A percentile compares a stretch with the other conserved stretches of the same genome.
Conservation (phyloP, 2,888 invertebrate genomes). For the Spatulosminthurus flaviceps region DNA sequence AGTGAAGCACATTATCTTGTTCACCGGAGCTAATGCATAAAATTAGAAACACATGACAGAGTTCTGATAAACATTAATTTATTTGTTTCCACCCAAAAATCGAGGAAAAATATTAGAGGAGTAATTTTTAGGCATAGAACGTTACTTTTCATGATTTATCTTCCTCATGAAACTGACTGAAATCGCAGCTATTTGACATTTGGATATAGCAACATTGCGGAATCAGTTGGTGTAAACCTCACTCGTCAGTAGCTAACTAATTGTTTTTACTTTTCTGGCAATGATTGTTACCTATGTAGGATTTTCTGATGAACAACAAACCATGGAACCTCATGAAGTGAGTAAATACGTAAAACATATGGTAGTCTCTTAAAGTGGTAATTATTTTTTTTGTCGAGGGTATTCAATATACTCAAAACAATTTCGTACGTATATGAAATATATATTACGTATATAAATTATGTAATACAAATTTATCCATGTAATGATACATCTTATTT, state of each 20-base stretch:
- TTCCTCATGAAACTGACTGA: background rate
- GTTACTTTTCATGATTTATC: slow-evolving; percentile 24
- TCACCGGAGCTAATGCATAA: no score
- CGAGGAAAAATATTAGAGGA: slow-evolving; percentile 23
- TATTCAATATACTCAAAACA: slow-evolving; percentile 20
- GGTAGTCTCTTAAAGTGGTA: slow-evolving; percentile 9
- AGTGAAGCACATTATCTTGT: no score
- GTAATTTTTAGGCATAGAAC: slow-evolving; percentile 26
- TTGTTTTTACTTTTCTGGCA: slow-evolving; percentile 30
- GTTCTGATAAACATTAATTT: slow-evolving; percentile 30
- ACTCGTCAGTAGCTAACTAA: slow-evolving; percentile 34
- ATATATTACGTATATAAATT: slow-evolving; percentile 38
- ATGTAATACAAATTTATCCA: slow-evolving; percentile 42
- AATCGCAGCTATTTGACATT: background rate
- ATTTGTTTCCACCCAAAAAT: slow-evolving; percentile 25
- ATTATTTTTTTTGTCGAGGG: background rate
- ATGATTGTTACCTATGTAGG: slow-evolving; percentile 22
- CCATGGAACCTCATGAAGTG: slow-evolving; percentile 25
- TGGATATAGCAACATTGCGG: slow-evolving; percentile 28
- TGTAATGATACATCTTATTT: slow-evolving; percentile 29
- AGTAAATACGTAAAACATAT: slow-evolving; percentile 11
- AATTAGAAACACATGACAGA: background rate
- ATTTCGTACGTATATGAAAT: slow-evolving; percentile 30
- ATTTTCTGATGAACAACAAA: slow-evolving; percentile 6
- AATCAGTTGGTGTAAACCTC: slow-evolving; percentile 26